Evolutionary conservation across 2,888 invertebrate genomes (phyloP).

Genomic region (Drosophila trichaetosa): DNA sequence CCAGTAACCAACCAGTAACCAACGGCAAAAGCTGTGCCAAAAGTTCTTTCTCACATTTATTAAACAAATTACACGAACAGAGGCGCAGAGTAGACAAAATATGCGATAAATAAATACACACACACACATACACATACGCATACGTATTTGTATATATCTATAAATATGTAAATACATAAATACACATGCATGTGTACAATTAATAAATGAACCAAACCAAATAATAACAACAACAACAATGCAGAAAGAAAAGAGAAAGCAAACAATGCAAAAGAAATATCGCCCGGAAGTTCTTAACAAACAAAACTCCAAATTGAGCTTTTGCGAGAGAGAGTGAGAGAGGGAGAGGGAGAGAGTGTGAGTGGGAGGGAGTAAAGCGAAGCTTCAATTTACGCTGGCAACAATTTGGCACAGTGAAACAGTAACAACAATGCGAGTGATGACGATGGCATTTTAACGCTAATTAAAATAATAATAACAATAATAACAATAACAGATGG

Average conservation of each 20-base stretch:
- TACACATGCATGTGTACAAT: slow-evolving; percentile 24
- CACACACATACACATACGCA: slow-evolving; percentile 4
- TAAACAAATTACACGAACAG: slow-evolving; percentile 70
- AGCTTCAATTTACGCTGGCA: slow-evolving; percentile 29
- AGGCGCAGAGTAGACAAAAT: slow-evolving; percentile 25
- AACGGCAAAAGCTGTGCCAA: slow-evolving; percentile 34
- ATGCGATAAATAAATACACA: slow-evolving; percentile 59
- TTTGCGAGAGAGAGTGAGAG: slow-evolving; percentile 2
- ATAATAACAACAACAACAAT: slow-evolving; percentile 27
- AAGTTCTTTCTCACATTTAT: slow-evolving; percentile 74
- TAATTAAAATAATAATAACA: slow-evolving; percentile 77
- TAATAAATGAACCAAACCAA: slow-evolving; percentile 38
- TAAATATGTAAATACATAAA: slow-evolving; percentile 5
- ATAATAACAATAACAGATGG: slow-evolving; percentile 67
- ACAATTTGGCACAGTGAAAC: slow-evolving; percentile 64
- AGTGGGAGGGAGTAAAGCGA: neutral
- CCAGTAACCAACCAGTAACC: slow-evolving; percentile 40
- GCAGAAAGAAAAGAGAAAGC: slow-evolving; percentile 52
- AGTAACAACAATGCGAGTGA: slow-evolving; percentile 44
- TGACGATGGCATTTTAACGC: slow-evolving; percentile 75
- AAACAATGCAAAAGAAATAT: slow-evolving; percentile 37
- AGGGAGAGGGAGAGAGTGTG: slow-evolving; percentile 1
- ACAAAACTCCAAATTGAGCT: slow-evolving; percentile 20
- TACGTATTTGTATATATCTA: slow-evolving; percentile 1
- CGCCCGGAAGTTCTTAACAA: slow-evolving; percentile 44